Percentiles rank a stretch among this genome's conserved stretches.
Evolutionary conservation across 2,888 invertebrate genomes (phyloP).

Genomic region (Hydriomena furcata): DNA sequence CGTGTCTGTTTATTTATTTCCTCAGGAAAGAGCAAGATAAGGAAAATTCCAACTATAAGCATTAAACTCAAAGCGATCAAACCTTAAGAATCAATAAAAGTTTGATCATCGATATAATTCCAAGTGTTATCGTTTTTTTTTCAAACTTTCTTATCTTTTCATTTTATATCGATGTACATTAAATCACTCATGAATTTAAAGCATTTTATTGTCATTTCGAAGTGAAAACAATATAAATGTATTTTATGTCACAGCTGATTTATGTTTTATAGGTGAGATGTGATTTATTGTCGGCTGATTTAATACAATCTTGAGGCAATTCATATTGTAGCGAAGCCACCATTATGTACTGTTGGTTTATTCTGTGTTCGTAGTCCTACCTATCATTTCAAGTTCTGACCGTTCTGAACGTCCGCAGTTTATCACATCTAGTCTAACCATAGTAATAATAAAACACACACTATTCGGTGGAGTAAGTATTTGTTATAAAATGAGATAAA

Average conservation of each 20-base stretch:
- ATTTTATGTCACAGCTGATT: conserved; percentile 78
- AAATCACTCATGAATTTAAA: conserved; percentile 80
- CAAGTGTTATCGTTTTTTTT: conserved; percentile 46
- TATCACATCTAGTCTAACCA: no score
- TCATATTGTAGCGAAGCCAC: conserved; percentile 24
- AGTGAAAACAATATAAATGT: conserved; percentile 82
- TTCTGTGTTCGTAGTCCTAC: conserved; percentile 4
- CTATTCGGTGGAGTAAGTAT: no score
- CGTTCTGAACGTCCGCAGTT: no score
- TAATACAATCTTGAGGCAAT: conserved; percentile 67
- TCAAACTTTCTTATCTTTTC: conserved; percentile 53
- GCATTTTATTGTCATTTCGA: conserved; percentile 76
- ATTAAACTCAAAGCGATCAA: conserved; percentile 48
- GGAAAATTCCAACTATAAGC: conserved; percentile 31
- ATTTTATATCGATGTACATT: conserved; percentile 64
- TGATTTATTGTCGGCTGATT: conserved; percentile 74
- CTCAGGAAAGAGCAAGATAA: conserved; percentile 22
- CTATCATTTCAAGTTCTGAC: background rate
- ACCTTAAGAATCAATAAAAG: conserved; percentile 56
- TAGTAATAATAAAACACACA: no score
- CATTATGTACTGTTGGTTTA: conserved; percentile 2
- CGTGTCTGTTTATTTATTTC: conserved; percentile 11
- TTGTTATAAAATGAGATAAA: no score
- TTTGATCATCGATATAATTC: conserved; percentile 58
- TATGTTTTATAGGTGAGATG: conserved; percentile 79